Percentiles rank a stretch among this genome's conserved stretches.
phyloP scores from a whole-genome alignment of 2,797 vertebrate genomes.

The Anabas testudineus region DNA sequence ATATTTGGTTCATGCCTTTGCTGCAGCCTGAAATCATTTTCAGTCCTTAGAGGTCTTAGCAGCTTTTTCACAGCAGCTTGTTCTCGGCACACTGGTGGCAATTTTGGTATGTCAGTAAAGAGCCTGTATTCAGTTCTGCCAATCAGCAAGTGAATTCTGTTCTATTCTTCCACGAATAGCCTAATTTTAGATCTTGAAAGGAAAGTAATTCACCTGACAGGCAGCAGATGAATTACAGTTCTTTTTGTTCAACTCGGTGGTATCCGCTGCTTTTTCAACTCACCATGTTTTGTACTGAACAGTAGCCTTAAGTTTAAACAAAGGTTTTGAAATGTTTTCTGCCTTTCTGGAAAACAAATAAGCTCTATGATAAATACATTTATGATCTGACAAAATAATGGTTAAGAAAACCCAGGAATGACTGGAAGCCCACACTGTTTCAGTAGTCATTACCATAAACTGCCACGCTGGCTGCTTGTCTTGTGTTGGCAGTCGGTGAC shows the following conservation, averaged over 20 bases:
- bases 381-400: background rate
- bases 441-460: background rate
- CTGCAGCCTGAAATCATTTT: slow-evolving; percentile 1
- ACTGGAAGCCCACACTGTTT: background rate
- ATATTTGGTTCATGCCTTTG: background rate
- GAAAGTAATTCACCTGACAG: too few species aligned
- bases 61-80: slow-evolving; percentile 5
- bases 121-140: slow-evolving; percentile 2
- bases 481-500: background rate
- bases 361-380: background rate
- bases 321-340: too few species aligned
- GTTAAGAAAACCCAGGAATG: background rate
- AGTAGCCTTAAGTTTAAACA: too few species aligned
- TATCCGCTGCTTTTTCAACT: background rate
- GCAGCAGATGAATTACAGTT: too few species aligned
- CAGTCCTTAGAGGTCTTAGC: background rate
- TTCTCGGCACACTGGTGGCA: background rate
- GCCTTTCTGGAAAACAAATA: too few species aligned
- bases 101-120: background rate
- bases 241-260: too few species aligned
- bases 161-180: background rate
- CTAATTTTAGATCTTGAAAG: too few species aligned
- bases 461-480: background rate
- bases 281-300: too few species aligned
- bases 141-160: slow-evolving; percentile 2